A percentile compares a stretch with the other conserved stretches of the same genome.
phyloP scores from a whole-genome alignment of 2,113 vertebrate species.

The Chlamydotis undulata region DNA sequence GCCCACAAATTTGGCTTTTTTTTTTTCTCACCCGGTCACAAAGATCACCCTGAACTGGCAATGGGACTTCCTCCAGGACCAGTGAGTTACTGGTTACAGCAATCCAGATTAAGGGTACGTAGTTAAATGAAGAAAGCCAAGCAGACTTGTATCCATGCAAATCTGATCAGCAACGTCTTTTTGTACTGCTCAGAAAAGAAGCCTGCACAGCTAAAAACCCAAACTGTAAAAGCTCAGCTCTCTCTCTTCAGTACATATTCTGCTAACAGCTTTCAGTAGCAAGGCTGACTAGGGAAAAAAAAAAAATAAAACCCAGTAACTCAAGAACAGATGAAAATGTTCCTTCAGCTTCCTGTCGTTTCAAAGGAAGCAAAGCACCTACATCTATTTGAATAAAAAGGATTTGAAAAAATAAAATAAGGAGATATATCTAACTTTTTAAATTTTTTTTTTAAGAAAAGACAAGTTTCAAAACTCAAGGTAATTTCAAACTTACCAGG shows the following conservation, averaged over 20 bases:
- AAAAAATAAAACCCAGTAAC: not conserved
- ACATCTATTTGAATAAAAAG: not conserved
- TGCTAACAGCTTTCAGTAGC: not conserved
- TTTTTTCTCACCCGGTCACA: not conserved
- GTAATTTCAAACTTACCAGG: slow-evolving; percentile 81
- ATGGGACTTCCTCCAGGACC: not conserved
- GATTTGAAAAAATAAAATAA: not conserved
- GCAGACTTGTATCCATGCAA: not conserved
- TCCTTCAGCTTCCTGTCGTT: not conserved
- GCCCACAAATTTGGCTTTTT: not conserved
- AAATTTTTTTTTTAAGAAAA: not conserved
- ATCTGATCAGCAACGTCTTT: not conserved
- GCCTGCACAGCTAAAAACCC: not conserved
- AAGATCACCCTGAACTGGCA: not conserved
- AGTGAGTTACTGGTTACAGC: not conserved
- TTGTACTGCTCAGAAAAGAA: not conserved
- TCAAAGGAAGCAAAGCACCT: not conserved
- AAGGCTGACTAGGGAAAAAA: not conserved
- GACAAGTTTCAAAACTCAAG: not conserved
- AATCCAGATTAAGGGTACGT: not conserved
- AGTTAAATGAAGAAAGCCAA: not conserved
- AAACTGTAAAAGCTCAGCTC: not conserved
- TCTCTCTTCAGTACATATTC: not conserved
- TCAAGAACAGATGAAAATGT: not conserved
- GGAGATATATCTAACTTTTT: not conserved